Base-by-base conservation (phyloP, 2,888 invertebrate genomes). In the Pandemis heparana region DNA sequence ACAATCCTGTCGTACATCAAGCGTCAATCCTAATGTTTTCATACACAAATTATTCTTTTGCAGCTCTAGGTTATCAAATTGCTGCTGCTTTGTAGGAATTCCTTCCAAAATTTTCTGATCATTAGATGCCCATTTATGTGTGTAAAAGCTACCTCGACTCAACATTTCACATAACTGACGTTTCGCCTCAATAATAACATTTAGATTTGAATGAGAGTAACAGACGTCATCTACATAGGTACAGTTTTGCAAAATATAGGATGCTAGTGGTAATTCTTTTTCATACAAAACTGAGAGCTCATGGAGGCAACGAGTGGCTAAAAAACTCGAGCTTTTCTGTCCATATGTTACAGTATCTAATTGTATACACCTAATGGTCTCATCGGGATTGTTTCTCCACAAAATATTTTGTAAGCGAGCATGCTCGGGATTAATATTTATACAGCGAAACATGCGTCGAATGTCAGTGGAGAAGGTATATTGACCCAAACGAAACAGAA, bases 251-350 rank as follows among this genome's bases (percentile, higher is more conserved):
- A 76, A 16, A 51, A 77, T 71, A 48, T 63, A 70, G 10, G 76
- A 62, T 6, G 75, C 77, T 12, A 77, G 7, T 9, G 77, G 77
- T 23, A 66, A 74, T 0, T 68, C 10, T 1, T 51, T 0, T 32
- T 75, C 43, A 72, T 75, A 56, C 10, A 18, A 62, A 6, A 18
- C 7, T 41, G 75, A 68, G 12, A 79, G 64, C n/a, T 77, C 75
- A 10, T 46, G 9, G 23, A 77, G 43, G 32, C 76, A 78, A 2
- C 77, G 61, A 7, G 78, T 79, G 4, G 78, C 78, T 14, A 79
- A 39, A 41, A 69, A 80, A 7, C 65, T 73, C 1, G 77, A 77
- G 16, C 71, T 68, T 53, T 79, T 78, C 14, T 69, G 10, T 0
- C 76, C 74, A 59, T 71, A 76, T 16, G 75, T 75, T 6, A 76